Conservation (phyloP, 2,113 vertebrate species). For the Typhlomys cinereus region DNA sequence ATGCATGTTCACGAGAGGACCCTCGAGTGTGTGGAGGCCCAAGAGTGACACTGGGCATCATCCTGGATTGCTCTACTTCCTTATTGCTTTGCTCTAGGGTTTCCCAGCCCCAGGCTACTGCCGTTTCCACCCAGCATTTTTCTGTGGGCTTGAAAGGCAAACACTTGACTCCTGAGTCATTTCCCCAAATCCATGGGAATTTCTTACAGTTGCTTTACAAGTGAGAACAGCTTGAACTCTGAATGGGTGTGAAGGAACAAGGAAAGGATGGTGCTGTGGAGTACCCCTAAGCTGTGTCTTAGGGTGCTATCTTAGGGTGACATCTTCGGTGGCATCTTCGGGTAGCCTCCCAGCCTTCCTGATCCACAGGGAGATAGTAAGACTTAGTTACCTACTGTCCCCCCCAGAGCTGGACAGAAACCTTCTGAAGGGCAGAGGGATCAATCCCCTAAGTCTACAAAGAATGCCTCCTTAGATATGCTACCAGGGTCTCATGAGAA, state of each 20-base stretch:
- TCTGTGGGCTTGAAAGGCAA: no score
- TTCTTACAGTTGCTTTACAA: not conserved
- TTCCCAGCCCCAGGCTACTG: no score
- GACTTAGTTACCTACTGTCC: fast-evolving
- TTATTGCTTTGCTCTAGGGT: no score
- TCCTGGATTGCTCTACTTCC: not conserved
- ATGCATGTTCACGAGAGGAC: not conserved
- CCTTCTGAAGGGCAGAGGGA: not conserved
- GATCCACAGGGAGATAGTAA: fast-evolving
- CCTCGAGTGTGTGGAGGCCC: no score
- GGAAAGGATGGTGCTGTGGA: fast-evolving
- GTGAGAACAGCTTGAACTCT: not conserved
- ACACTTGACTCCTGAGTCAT: no score
- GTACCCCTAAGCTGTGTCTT: no score
- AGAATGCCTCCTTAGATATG: not conserved
- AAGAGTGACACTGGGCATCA: no score
- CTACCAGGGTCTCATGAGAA: not conserved
- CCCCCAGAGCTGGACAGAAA: not conserved
- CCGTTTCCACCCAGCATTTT: no score
- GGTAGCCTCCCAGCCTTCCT: fast-evolving
- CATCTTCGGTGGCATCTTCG: fast-evolving
- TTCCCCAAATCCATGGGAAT: not conserved
- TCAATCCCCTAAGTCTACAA: not conserved
- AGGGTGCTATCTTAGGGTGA: no score
- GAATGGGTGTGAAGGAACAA: not conserved